phyloP scores from a whole-genome alignment of 1,140 invertebrate species.

The Drosophila malerkotliana region DNA sequence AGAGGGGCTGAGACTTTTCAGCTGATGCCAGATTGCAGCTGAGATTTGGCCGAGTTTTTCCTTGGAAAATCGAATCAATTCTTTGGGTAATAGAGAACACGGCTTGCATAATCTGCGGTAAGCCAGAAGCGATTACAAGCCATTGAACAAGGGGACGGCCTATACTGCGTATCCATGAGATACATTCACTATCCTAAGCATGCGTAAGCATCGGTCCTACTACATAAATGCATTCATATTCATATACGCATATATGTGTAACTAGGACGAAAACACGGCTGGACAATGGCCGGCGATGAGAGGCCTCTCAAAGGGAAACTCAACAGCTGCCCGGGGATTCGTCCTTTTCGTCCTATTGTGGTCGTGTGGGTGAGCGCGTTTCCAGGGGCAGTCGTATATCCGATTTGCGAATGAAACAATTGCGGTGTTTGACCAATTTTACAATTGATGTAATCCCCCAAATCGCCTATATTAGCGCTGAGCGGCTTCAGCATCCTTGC shows the following conservation, averaged over 20 bases:
- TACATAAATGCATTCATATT: slow-evolving; percentile 3
- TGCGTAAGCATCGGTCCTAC: slow-evolving; percentile 1
- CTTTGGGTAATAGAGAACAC: slow-evolving; percentile 36
- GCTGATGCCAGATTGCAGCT: slow-evolving; percentile 44
- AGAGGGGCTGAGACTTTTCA: slow-evolving; percentile 4
- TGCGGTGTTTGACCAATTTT: slow-evolving; percentile 81
- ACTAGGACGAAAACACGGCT: slow-evolving; percentile 45
- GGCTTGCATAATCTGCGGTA: slow-evolving; percentile 75
- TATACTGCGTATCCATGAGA: slow-evolving; percentile 49
- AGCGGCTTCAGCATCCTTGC: slow-evolving; percentile 46
- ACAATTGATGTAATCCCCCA: slow-evolving; percentile 76
- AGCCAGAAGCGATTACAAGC: slow-evolving; percentile 65
- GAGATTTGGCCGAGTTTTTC: slow-evolving; percentile 43
- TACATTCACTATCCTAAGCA: slow-evolving; percentile 27
- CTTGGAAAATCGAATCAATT: slow-evolving; percentile 40
- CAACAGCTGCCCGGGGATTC: slow-evolving; percentile 60
- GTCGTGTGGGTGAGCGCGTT: slow-evolving; percentile 29
- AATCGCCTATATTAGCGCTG: slow-evolving; percentile 78
- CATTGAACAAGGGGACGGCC: slow-evolving; percentile 47
- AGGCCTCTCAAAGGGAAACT: slow-evolving; percentile 59
- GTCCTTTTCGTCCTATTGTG: slow-evolving; percentile 8
- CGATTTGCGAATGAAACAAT: slow-evolving; percentile 83
- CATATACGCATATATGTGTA: slow-evolving; percentile 41
- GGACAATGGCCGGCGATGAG: slow-evolving; percentile 53
- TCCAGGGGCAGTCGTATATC: slow-evolving; percentile 73